Conservation (phyloP, 2,113 vertebrate genomes). For the Rousettus leschenaultii region DNA sequence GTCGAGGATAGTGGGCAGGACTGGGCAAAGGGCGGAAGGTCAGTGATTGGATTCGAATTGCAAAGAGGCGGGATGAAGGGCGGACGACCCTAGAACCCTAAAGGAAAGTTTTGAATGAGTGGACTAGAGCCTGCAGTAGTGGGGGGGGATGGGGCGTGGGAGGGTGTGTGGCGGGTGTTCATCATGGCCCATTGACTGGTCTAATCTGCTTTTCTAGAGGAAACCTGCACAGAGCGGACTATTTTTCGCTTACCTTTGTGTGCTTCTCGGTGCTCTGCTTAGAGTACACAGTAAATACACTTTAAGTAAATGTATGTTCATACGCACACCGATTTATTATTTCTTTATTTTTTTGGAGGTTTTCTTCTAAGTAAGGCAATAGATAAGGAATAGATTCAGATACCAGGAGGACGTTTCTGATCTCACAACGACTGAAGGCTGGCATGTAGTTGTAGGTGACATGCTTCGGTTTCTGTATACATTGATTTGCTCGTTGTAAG, state of each 20-base stretch:
- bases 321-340: neutral
- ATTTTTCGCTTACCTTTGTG: neutral
- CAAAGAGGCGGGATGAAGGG: neutral
- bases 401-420: neutral
- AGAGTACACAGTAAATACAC: neutral
- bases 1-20: no score
- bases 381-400: neutral
- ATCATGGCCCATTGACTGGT: neutral
- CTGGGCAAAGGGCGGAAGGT: neutral
- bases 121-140: neutral
- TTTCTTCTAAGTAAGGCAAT: neutral
- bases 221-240: neutral
- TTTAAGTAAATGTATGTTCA: neutral
- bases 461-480: neutral
- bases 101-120: neutral
- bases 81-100: neutral
- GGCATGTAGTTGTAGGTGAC: neutral
- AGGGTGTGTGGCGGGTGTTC: neutral
- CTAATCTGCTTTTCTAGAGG: neutral
- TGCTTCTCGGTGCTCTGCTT: neutral
- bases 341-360: neutral
- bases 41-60: no score
- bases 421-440: neutral
- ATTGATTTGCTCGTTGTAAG: neutral
- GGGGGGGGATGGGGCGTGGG: neutral